Evolutionary conservation across 2,888 invertebrate species (phyloP), one percentile per base, ranked within the genome.

Genomic region (Tinea semifulvella): DNA sequence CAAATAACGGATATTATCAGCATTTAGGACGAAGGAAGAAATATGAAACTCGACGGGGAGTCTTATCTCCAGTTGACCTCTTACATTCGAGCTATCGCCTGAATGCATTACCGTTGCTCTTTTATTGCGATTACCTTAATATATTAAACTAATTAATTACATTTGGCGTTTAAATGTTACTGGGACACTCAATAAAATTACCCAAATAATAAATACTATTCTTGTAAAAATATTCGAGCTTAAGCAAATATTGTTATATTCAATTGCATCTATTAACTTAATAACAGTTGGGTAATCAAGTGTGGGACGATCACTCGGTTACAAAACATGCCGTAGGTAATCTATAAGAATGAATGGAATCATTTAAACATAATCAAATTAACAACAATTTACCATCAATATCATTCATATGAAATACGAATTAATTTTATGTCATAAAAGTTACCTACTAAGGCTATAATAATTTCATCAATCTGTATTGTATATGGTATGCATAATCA

Each of bases 1-100:
- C 40, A 17, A 45, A 45, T 10, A 59, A 62, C 61, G 62, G 68
- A 64, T 65, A 60, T 65, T 68, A 70, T 68, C 68, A 52, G 53
- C 56, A 36, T 36, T 31, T 36, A 18, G 36, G 36, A 18, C 17
- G 16, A 16, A 36, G 18, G 18, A 36, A 18, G 22, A 22, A 40
- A 40, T 22, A 40, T 40, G 40, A 40, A 40, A 22, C 40, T 20
- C 40, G 20, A 20, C 40, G 40, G 40, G 40, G 13, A 2, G 40
- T 40, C 13, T 22, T 31, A 31, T 31, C n/a, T 17, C 38, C 38
- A 5, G 11, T 14, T 40, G 40, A 40, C 40, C 40, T 22, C 22
- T 22, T 13, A 14, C 40, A 20, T 14, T 22, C 8, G 16, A 11
- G 10, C 20, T 40, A 40, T 40, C 40, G 20, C 22, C 22, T 22